These are phyloP conservation scores for Bos taurus DNA, from an alignment of 2,113 vertebrate species.

Conservation along the genomic window ARS-UCD2.0 NC_037336.1:19550501-19551000, in stretches of 20 bases:
- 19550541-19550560: not conserved
- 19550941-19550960: not conserved
- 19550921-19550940: not conserved
- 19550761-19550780: not conserved
- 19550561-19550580: fast-evolving
- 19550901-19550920: not conserved
- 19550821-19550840: not conserved
- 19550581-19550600: not conserved
- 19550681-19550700: not conserved
- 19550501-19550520: not conserved
- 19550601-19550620: not conserved
- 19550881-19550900: not conserved
- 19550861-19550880: not conserved
- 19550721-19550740: not conserved
- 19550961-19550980: not conserved
- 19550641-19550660: not conserved
- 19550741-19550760: not conserved
- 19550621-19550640: not conserved
- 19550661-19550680: not conserved
- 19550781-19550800: not conserved
- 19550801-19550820: not conserved
- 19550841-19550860: not conserved
- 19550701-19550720: not conserved
- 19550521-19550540: not conserved
- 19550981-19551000: not conserved